These are phyloP conservation scores for Oenanthe oenanthe DNA, from an alignment of 2,113 vertebrate genomes.

Conservation along the genomic window DNA sequence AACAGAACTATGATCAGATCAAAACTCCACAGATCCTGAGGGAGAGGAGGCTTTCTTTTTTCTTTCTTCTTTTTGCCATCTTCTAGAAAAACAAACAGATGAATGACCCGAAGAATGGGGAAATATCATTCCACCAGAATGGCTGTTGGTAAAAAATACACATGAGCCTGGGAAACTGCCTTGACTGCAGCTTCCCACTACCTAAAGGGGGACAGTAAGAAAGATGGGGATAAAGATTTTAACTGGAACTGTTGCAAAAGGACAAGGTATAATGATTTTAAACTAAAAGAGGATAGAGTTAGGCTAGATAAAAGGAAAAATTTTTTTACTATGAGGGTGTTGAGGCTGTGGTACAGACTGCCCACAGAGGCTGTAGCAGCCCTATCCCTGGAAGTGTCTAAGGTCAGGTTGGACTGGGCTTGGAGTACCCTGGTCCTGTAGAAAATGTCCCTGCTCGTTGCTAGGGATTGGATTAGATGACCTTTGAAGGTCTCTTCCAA, in stretches of 20 bases:
- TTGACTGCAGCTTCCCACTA: neutral
- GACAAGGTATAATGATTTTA: neutral
- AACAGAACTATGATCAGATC: neutral
- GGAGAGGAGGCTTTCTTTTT: neutral
- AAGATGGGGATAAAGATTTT: neutral
- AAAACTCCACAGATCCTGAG: neutral
- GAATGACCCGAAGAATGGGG: neutral
- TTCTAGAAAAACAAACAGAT: neutral
- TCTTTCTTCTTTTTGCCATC: neutral
- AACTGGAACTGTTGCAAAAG: neutral
- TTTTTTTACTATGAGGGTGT: neutral
- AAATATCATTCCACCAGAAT: neutral
- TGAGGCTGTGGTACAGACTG: neutral
- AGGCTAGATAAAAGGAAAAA: neutral
- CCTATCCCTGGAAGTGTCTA: neutral
- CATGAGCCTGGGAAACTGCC: neutral
- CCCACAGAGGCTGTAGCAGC: neutral
- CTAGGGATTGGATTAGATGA: neutral
- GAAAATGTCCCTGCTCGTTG: neutral
- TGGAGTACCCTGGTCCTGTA: neutral
- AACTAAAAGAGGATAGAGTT: neutral
- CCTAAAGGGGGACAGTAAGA: neutral
- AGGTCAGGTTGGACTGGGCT: fast-evolving
- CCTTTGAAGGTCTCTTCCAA: neutral
- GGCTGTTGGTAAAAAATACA: neutral